A percentile compares a stretch with the other conserved stretches of the same genome.
Evolutionary conservation across 2,888 invertebrate species (phyloP).

Genomic region (Acleris emargana): DNA sequence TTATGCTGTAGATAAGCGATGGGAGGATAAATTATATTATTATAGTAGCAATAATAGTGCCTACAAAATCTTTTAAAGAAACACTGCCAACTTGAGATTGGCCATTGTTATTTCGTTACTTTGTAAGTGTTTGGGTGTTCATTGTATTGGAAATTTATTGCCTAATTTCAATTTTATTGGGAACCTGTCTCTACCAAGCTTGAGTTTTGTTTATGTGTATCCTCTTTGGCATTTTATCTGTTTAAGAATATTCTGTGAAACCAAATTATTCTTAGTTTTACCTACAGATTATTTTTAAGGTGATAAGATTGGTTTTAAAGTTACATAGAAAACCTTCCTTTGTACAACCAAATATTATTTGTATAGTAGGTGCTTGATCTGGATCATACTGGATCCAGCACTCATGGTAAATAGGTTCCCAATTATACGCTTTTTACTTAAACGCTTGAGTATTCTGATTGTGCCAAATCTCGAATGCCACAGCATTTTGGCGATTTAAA

Average conservation of each 20-base stretch:
- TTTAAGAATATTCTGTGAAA: conserved; percentile 20
- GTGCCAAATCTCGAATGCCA: conserved; percentile 74
- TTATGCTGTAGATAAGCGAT: conserved; percentile 79
- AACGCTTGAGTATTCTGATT: conserved; percentile 46
- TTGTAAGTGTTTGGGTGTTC: conserved; percentile 77
- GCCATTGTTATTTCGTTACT: conserved; percentile 74
- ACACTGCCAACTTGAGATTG: conserved; percentile 59
- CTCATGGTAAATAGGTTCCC: not conserved
- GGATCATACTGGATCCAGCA: no score
- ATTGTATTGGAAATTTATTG: conserved; percentile 53
- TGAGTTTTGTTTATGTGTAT: not conserved
- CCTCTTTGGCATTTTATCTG: conserved; percentile 17
- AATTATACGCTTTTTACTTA: conserved; percentile 48
- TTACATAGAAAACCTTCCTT: no score
- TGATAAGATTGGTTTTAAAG: no score
- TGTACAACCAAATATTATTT: no score
- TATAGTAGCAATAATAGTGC: conserved; percentile 83
- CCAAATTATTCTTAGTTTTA: not conserved
- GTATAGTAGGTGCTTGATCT: no score
- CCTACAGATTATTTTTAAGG: not conserved
- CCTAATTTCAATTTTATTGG: conserved; percentile 56
- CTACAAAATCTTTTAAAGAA: conserved; percentile 80
- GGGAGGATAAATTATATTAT: conserved; percentile 74
- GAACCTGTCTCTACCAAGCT: conserved; percentile 8
- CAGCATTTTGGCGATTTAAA: conserved; percentile 45